Evolutionary conservation across 2,888 invertebrate genomes (phyloP).

Genomic region (Copidosoma aretas): DNA sequence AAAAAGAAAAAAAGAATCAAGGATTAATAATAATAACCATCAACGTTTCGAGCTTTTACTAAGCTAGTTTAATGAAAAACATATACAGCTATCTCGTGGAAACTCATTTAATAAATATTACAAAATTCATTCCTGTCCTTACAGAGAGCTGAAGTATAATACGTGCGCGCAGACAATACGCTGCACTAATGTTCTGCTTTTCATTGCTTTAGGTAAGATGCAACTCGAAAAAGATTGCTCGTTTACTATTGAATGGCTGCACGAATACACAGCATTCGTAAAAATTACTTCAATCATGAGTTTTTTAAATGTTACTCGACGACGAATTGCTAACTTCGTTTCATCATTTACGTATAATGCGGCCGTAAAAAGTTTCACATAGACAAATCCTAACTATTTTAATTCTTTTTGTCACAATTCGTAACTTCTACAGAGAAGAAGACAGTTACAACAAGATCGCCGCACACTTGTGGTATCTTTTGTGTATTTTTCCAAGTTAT

Average conservation of each 20-base stretch:
- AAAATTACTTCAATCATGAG: not conserved
- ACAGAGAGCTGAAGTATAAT: slow-evolving; percentile 15
- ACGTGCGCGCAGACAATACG: slow-evolving; percentile 25
- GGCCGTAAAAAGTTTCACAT: slow-evolving; percentile 22
- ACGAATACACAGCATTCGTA: not conserved
- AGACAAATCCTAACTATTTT: slow-evolving; percentile 14
- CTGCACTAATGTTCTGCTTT: slow-evolving; percentile 15
- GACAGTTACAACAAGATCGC: slow-evolving; percentile 21
- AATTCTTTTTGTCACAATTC: slow-evolving; percentile 16
- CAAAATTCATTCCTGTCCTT: slow-evolving; percentile 27
- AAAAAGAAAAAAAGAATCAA: too few relatives aligned
- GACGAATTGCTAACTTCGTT: slow-evolving; percentile 18
- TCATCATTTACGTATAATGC: slow-evolving; percentile 10
- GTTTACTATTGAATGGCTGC: not conserved
- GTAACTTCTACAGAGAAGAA: slow-evolving; percentile 21
- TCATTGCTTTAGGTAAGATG: slow-evolving; percentile 28
- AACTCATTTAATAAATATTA: slow-evolving; percentile 40
- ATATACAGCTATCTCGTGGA: slow-evolving; percentile 34
- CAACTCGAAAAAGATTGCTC: slow-evolving; percentile 16
- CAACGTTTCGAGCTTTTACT: slow-evolving; percentile 14
- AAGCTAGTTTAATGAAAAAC: slow-evolving; percentile 39
- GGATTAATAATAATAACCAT: not conserved
- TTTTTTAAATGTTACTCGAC: slow-evolving; percentile 30
- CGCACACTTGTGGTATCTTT: not conserved
- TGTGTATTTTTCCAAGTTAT: not conserved